Evolutionary conservation across 2,888 invertebrate genomes (phyloP).

Genomic region (Diabrotica balteata): DNA sequence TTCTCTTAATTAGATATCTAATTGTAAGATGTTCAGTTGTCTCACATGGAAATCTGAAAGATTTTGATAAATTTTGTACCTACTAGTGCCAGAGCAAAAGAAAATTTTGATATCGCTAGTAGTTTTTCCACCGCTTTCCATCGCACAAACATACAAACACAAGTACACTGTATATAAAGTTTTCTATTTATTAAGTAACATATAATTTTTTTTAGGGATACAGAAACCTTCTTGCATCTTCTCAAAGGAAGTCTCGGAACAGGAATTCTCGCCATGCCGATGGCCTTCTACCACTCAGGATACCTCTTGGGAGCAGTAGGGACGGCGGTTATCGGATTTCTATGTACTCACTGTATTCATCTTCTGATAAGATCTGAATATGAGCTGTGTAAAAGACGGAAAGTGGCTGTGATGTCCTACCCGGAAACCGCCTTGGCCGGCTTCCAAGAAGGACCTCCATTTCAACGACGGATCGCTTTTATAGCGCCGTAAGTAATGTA

Average conservation of each 20-base stretch:
- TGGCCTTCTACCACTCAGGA: constrained; percentile 84
- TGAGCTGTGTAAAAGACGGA: constrained; percentile 66
- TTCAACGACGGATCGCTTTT: constrained; percentile 69
- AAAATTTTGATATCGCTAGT: too few species aligned
- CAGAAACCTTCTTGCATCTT: constrained; percentile 82
- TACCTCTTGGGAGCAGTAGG: constrained; percentile 81
- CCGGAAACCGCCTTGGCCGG: constrained; percentile 82
- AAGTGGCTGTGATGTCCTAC: constrained; percentile 72
- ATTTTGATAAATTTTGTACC: too few species aligned
- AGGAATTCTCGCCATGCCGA: constrained; percentile 90
- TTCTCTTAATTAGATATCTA: too few species aligned
- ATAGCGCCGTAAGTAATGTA: constrained; percentile 68
- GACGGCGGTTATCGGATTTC: constrained; percentile 81
- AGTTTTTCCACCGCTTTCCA: too few species aligned
- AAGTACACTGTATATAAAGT: too few species aligned
- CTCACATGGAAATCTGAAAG: too few species aligned
- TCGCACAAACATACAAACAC: too few species aligned
- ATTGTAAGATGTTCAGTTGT: too few species aligned
- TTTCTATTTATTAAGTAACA: too few species aligned
- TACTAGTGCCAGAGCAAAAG: too few species aligned
- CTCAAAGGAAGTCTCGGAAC: constrained; percentile 91
- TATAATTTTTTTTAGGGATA: constrained; percentile 67
- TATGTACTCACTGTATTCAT: constrained; percentile 95
- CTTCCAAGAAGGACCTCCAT: constrained; percentile 76
- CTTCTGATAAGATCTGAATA: constrained; percentile 78